Base-by-base conservation (phyloP, 1,140 invertebrate genomes). In the Zeugodacus cucurbitae region DNA sequence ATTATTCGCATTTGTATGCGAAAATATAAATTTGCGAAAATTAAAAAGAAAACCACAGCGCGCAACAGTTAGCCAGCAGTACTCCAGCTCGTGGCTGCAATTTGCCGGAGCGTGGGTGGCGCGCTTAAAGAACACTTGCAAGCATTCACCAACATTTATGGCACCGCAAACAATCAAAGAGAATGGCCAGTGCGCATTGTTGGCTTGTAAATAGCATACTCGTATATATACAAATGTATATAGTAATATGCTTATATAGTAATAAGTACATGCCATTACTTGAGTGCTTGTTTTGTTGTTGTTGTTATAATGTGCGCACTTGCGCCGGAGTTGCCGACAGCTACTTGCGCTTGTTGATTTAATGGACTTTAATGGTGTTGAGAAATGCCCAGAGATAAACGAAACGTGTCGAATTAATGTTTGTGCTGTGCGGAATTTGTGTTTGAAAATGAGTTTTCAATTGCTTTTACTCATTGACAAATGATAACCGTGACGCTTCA, bases 101-200 rank as follows among this genome's bases (percentile, higher is more conserved):
- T 22, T 34, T 82, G 34, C 74, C 26, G 11, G 2, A 20, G 74
- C 22, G 74, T 82, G 74, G 74, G 74, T n/a, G 37, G 22, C 22
- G 32, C n/a, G 41, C 20, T 48, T 82, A 7, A 48, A 82, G 74
- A 82, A 82, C 41, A 82, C 34, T 48, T 74, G n/a, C 37, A n/a
- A 74, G 70, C 20, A 41, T 41, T 44, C 37, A 10, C 41, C 41
- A 17, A 26, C 41, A 17, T 82, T 82, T 29, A 82, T 82, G 74
- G n/a, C 74, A 78, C 37, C 74, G 74, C 41, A 82, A 82, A 82
- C 74, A 82, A 82, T 22, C 74, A 26, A 82, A 82, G 44, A 22
- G 29, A 82, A 41, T 82, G 41, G 41, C 41, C 22, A 48, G 4
- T 41, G n/a, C 0, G 14, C 34, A 5, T 22, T 74, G 34, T 41